Conservation (phyloP, 2,113 vertebrate genomes). For the Nibea coibor region DNA sequence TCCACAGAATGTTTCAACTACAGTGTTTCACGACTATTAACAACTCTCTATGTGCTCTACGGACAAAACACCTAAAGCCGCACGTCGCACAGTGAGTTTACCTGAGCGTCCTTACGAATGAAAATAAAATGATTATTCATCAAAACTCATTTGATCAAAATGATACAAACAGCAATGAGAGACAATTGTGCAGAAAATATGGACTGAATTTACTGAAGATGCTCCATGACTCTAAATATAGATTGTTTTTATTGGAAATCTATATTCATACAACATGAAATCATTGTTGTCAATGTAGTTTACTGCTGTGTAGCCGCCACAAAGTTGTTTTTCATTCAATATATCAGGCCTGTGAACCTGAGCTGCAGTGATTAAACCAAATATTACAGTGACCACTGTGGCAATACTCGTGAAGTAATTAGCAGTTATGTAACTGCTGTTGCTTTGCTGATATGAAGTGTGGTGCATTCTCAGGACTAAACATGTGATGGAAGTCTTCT, state of each 20-base stretch:
- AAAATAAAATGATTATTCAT: neutral
- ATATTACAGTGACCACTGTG: neutral
- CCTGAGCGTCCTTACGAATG: neutral
- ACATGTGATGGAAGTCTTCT: neutral
- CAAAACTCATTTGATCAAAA: neutral
- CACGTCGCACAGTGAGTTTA: neutral
- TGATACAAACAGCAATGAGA: neutral
- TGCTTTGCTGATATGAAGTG: neutral
- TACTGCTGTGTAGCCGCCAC: neutral
- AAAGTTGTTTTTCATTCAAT: neutral
- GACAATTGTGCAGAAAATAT: neutral
- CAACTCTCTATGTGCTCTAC: neutral
- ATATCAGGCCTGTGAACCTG: neutral
- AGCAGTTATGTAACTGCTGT: neutral
- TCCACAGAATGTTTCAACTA: no score
- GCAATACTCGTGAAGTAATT: neutral
- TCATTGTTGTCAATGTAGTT: neutral
- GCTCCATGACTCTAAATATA: neutral
- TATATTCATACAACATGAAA: neutral
- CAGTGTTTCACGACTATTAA: neutral
- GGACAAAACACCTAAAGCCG: neutral
- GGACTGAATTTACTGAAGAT: neutral
- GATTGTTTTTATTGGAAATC: neutral
- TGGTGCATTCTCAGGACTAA: neutral
- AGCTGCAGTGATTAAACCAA: no score